Percentiles rank a stretch among this genome's conserved stretches.
These are phyloP conservation scores for Apis florea DNA, from an alignment of 1,140 invertebrate species.

Conservation along the genomic window DNA sequence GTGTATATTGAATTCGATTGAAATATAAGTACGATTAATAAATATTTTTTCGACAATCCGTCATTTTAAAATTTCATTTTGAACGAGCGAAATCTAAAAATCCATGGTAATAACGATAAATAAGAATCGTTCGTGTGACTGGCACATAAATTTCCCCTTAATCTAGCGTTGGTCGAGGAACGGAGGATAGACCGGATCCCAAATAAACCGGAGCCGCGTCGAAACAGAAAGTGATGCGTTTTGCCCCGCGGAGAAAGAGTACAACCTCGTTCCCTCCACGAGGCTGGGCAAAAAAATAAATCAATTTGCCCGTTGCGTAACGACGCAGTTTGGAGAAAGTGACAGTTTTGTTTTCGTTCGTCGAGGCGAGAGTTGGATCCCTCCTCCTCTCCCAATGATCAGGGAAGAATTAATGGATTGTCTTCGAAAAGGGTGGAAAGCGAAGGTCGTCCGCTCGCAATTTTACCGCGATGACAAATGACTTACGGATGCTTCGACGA, in stretches of 20 bases:
- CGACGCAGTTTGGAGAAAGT: conserved; percentile 28
- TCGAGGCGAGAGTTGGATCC: conserved; percentile 25
- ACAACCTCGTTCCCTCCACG: background rate
- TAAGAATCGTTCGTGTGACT: too few species aligned
- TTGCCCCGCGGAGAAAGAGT: background rate
- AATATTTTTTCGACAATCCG: too few species aligned
- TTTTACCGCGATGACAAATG: conserved; percentile 68
- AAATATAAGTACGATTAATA: too few species aligned
- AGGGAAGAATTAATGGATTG: conserved; percentile 62
- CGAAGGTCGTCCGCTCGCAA: conserved; percentile 54
- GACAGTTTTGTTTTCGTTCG: conserved; percentile 27
- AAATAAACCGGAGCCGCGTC: background rate
- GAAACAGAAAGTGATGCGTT: conserved; percentile 21
- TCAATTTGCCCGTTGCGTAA: conserved; percentile 26
- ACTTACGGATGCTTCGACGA: conserved; percentile 59
- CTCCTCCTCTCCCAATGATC: conserved; percentile 34
- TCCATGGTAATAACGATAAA: too few species aligned
- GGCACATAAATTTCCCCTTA: too few species aligned
- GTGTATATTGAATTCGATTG: too few species aligned
- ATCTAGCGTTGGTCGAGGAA: too few species aligned
- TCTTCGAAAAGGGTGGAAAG: conserved; percentile 51
- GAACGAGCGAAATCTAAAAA: too few species aligned
- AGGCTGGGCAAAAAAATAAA: conserved; percentile 11
- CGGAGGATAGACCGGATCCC: too few species aligned
- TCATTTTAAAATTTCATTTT: too few species aligned